phyloP scores from a whole-genome alignment of 2,888 invertebrate species.

The Oeneis ivallda region DNA sequence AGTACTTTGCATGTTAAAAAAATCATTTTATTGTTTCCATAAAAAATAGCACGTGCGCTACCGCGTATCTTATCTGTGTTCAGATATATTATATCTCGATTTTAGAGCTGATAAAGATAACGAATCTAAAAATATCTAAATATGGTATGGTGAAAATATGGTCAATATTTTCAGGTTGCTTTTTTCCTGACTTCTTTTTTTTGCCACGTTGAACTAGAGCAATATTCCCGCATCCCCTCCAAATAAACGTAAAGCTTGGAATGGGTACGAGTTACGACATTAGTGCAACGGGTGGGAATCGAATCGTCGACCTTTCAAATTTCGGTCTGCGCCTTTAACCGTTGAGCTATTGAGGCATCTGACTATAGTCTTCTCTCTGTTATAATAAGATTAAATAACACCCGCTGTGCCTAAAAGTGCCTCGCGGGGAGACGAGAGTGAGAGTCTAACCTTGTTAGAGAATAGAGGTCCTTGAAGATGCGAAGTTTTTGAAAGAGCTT shows the following conservation, averaged over 20 bases:
- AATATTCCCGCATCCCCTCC: no score
- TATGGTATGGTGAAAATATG: not conserved
- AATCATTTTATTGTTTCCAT: not conserved
- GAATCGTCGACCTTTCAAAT: no score
- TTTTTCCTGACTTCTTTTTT: no score
- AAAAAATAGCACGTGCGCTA: constrained; percentile 7
- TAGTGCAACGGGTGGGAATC: no score
- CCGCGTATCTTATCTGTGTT: constrained; percentile 4
- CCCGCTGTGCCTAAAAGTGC: not conserved
- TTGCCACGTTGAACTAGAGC: no score
- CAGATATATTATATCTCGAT: not conserved
- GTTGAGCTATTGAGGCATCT: no score
- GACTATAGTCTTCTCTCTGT: not conserved
- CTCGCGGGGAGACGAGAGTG: not conserved
- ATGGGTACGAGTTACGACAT: no score
- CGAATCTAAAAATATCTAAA: constrained; percentile 8
- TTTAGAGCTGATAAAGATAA: not conserved
- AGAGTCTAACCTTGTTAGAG: constrained; percentile 10
- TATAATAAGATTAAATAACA: not conserved
- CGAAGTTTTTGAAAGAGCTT: not conserved
- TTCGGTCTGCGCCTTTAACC: no score
- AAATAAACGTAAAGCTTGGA: no score
- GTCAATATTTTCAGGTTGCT: no score
- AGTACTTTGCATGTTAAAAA: not conserved
- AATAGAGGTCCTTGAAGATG: not conserved